Evolutionary conservation across 2,888 invertebrate species (phyloP).

Genomic region (Drosophila prostipennis): DNA sequence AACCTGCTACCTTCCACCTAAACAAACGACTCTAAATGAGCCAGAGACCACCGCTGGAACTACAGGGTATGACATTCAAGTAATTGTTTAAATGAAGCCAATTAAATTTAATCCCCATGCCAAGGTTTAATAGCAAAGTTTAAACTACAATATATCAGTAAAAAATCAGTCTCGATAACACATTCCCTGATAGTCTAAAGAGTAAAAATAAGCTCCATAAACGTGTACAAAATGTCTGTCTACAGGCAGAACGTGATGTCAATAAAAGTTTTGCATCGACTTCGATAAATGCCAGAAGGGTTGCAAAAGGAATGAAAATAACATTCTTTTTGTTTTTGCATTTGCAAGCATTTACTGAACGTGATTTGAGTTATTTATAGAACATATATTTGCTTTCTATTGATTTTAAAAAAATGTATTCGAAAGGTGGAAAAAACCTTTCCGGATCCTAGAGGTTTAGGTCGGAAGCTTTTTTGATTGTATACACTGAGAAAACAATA

Average conservation of each 20-base stretch:
- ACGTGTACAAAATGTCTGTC: slow-evolving; percentile 66
- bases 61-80: too few species aligned
- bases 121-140: not conserved
- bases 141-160: not conserved
- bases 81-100: too few species aligned
- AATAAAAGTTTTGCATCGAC: slow-evolving; percentile 77
- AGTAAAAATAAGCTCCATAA: slow-evolving; percentile 19
- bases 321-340: slow-evolving; percentile 58
- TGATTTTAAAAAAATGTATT: slow-evolving; percentile 1
- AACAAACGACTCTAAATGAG: too few species aligned
- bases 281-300: slow-evolving; percentile 39
- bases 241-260: slow-evolving; percentile 71
- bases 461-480: too few species aligned
- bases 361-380: slow-evolving; percentile 75
- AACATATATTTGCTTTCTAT: slow-evolving; percentile 49
- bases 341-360: slow-evolving; percentile 77
- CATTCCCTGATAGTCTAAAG: slow-evolving; percentile 7
- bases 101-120: not conserved
- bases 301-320: slow-evolving; percentile 25
- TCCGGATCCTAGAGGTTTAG: not conserved
- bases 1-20: too few species aligned
- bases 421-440: not conserved
- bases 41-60: too few species aligned
- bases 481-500: too few species aligned
- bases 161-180: slow-evolving; percentile 4